Evolutionary conservation across 2,797 vertebrate species (phyloP).

Genomic region (Gila robusta): DNA sequence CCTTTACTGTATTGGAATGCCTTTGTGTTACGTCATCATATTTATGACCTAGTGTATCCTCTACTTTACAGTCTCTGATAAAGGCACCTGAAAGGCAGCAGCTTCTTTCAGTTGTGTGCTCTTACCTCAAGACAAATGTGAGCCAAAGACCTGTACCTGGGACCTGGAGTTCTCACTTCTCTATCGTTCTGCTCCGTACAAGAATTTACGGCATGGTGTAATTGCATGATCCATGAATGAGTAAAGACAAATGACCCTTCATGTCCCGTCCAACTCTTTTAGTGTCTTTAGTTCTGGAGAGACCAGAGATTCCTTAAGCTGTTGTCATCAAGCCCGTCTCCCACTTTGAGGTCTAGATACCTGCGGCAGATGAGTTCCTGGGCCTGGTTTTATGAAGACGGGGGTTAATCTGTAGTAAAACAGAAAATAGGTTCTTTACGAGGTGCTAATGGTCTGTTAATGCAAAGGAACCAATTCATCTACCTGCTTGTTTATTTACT

Average conservation of each 20-base stretch:
- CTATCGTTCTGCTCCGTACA: conserved; percentile 10
- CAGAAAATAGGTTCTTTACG: conserved; percentile 72
- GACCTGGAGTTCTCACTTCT: conserved; percentile 10
- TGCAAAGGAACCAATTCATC: conserved; percentile 78
- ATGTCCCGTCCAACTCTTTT: conserved; percentile 17
- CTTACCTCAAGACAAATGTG: conserved; percentile 59
- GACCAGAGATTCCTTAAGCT: conserved; percentile 1
- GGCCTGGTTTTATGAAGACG: conserved; percentile 68
- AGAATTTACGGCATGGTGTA: conserved; percentile 50
- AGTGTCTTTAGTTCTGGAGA: conserved; percentile 26
- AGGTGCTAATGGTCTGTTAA: conserved; percentile 81
- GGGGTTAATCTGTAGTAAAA: conserved; percentile 73
- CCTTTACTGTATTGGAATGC: conserved; percentile 66
- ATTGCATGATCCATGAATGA: conserved; percentile 19
- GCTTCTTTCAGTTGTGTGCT: conserved; percentile 61
- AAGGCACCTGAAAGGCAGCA: conserved; percentile 33
- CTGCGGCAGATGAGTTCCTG: conserved; percentile 60
- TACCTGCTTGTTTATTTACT: conserved; percentile 73
- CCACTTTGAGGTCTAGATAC: conserved; percentile 35
- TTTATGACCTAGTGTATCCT: conserved; percentile 58
- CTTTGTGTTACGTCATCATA: conserved; percentile 50
- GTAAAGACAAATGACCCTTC: conserved; percentile 48
- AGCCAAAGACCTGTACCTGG: conserved; percentile 7
- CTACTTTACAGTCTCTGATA: conserved; percentile 49
- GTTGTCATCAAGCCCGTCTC: conserved; percentile 2